phyloP scores from a whole-genome alignment of 2,113 vertebrate species.

The Menidia beryllina region DNA sequence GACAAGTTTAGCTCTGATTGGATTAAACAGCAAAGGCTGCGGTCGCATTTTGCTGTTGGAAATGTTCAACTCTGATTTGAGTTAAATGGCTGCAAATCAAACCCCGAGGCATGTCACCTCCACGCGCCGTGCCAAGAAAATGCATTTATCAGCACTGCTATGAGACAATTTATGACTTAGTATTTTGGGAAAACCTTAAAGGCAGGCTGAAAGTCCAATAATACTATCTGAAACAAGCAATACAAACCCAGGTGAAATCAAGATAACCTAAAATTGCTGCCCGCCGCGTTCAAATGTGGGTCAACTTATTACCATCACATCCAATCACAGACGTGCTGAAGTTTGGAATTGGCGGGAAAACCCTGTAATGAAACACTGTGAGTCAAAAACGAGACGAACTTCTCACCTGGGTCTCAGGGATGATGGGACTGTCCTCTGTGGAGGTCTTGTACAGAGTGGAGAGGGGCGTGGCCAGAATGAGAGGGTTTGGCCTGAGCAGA shows the following conservation, averaged over 20 bases:
- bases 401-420: slow-evolving; percentile 97
- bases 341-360: slow-evolving; percentile 29
- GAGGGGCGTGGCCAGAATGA: slow-evolving; percentile 92
- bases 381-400: background rate
- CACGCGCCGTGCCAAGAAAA: slow-evolving; percentile 30
- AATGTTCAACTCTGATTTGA: slow-evolving; percentile 47
- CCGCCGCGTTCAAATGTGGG: slow-evolving; percentile 34
- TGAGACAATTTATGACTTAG: slow-evolving; percentile 67
- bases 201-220: slow-evolving; percentile 50
- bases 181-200: slow-evolving; percentile 64
- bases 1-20: slow-evolving; percentile 17
- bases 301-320: slow-evolving; percentile 32
- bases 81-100: slow-evolving; percentile 56
- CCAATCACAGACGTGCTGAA: slow-evolving; percentile 13
- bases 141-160: slow-evolving; percentile 60
- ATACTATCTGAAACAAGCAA: slow-evolving; percentile 40
- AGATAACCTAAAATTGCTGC: slow-evolving; percentile 45
- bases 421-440: slow-evolving; percentile 92
- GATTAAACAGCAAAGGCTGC: slow-evolving; percentile 37
- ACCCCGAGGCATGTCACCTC: slow-evolving; percentile 50
- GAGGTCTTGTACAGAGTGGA: slow-evolving; percentile 95
- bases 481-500: slow-evolving; percentile 89
- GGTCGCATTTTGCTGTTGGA: slow-evolving; percentile 44
- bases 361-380: background rate
- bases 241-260: slow-evolving; percentile 27